A percentile compares a stretch with the other conserved stretches of the same genome.
Evolutionary conservation across 2,888 invertebrate species (phyloP).

Genomic region (Drosophila dives): DNA sequence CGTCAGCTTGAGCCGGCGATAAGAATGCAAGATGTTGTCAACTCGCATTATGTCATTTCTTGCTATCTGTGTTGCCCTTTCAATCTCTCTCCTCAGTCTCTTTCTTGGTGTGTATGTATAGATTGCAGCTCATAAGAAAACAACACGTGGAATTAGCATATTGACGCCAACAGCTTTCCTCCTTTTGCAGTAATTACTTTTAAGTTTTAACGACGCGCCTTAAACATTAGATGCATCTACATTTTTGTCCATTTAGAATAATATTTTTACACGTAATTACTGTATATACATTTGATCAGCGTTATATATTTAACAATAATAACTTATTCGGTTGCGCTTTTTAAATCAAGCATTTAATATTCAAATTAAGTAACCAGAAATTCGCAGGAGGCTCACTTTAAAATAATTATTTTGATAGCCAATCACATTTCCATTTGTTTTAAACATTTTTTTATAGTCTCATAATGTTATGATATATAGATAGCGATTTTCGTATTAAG

Average conservation of each 20-base stretch:
- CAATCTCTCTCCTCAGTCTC: neutral
- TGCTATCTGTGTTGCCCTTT: conserved; percentile 19
- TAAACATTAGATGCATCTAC: neutral
- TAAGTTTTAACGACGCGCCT: neutral
- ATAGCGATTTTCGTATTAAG: neutral
- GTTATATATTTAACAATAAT: neutral
- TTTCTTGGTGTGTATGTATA: neutral
- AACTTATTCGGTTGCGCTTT: neutral
- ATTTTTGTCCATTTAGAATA: neutral
- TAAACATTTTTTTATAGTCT: neutral
- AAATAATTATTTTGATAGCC: neutral
- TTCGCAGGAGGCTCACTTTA: conserved; percentile 24
- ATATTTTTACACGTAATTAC: neutral
- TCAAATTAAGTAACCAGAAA: conserved; percentile 3
- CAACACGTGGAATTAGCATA: conserved; percentile 79
- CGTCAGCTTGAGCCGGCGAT: conserved; percentile 72
- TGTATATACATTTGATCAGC: neutral
- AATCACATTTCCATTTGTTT: neutral
- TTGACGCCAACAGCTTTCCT: conserved; percentile 30
- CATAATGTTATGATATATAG: neutral
- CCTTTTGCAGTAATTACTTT: conserved; percentile 14
- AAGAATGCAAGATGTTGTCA: conserved; percentile 60
- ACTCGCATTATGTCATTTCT: conserved; percentile 74
- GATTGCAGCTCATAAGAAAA: conserved; percentile 36
- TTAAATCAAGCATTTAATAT: neutral